phyloP scores from a whole-genome alignment of 2,113 vertebrate species.

The Poeciliopsis prolifica region DNA sequence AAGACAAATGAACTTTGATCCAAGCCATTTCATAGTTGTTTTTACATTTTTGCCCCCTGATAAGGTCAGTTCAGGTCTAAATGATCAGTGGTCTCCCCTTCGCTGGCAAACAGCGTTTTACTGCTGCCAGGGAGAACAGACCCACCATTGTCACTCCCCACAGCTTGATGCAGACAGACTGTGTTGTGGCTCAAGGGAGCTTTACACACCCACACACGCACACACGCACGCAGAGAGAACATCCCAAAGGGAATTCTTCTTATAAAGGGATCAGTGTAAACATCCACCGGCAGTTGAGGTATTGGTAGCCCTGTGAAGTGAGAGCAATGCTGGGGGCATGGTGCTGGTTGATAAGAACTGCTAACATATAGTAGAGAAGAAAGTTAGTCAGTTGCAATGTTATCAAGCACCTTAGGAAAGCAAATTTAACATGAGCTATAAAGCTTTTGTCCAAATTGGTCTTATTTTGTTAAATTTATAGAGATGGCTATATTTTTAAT shows the following conservation, averaged over 20 bases:
- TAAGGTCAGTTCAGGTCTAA: constrained; percentile 22
- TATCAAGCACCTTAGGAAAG: constrained; percentile 7
- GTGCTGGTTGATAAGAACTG: constrained; percentile 58
- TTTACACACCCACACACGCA: constrained; percentile 7
- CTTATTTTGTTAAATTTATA: neutral
- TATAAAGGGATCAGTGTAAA: constrained; percentile 71
- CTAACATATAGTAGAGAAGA: constrained; percentile 41
- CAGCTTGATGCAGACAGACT: constrained; percentile 44
- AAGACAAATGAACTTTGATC: neutral
- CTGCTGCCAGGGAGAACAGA: constrained; percentile 49
- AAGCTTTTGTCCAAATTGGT: neutral
- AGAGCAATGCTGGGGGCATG: constrained; percentile 50
- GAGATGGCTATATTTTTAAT: neutral
- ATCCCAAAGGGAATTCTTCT: constrained; percentile 52
- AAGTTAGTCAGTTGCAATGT: constrained; percentile 57
- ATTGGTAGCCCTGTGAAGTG: constrained; percentile 65
- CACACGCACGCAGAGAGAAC: constrained; percentile 20
- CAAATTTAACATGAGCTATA: neutral
- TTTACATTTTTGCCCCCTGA: neutral
- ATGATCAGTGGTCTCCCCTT: constrained; percentile 37
- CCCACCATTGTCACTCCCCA: constrained; percentile 38
- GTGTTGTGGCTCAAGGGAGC: constrained; percentile 40
- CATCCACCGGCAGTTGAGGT: constrained; percentile 63
- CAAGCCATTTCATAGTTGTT: neutral
- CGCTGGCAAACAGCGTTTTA: constrained; percentile 21